These are phyloP conservation scores for Thamnaconus septentrionalis DNA, from an alignment of 2,113 vertebrate genomes.

Conservation along the genomic window DNA sequence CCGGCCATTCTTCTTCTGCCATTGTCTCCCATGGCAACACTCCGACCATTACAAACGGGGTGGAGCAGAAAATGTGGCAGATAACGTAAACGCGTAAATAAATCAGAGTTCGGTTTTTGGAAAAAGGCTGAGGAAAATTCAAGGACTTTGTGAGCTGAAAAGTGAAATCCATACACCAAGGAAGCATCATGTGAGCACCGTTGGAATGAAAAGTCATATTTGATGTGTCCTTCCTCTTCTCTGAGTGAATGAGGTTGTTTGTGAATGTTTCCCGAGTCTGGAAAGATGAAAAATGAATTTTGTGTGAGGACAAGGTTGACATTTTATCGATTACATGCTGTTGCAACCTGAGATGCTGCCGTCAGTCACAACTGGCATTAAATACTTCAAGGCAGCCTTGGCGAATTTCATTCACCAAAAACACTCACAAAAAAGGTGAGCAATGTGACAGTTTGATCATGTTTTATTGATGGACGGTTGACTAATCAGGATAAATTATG, in stretches of 20 bases:
- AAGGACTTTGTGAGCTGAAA: slow-evolving; percentile 3
- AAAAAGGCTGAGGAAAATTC: neutral
- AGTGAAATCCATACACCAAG: neutral
- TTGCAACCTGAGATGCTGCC: slow-evolving; percentile 36
- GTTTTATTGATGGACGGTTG: no score
- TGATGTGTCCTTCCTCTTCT: slow-evolving; percentile 7
- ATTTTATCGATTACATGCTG: slow-evolving; percentile 59
- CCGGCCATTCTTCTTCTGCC: slow-evolving; percentile 28
- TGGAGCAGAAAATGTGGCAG: slow-evolving; percentile 19
- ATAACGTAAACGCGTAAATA: slow-evolving; percentile 19
- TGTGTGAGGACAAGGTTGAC: slow-evolving; percentile 54
- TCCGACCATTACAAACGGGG: slow-evolving; percentile 30
- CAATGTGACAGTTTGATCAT: no score
- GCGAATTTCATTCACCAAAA: no score
- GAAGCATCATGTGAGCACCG: neutral
- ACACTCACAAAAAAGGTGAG: no score
- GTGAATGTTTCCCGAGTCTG: slow-evolving; percentile 16
- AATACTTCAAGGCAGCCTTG: no score
- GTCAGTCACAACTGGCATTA: slow-evolving; percentile 19
- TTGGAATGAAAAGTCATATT: neutral
- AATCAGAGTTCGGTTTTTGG: slow-evolving; percentile 17
- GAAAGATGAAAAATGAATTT: slow-evolving; percentile 49
- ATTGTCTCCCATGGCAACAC: slow-evolving; percentile 29
- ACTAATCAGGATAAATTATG: no score
- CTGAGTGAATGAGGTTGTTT: slow-evolving; percentile 16